phyloP scores from a whole-genome alignment of 2,113 vertebrate species.

The Emydocephalus ijimae region DNA sequence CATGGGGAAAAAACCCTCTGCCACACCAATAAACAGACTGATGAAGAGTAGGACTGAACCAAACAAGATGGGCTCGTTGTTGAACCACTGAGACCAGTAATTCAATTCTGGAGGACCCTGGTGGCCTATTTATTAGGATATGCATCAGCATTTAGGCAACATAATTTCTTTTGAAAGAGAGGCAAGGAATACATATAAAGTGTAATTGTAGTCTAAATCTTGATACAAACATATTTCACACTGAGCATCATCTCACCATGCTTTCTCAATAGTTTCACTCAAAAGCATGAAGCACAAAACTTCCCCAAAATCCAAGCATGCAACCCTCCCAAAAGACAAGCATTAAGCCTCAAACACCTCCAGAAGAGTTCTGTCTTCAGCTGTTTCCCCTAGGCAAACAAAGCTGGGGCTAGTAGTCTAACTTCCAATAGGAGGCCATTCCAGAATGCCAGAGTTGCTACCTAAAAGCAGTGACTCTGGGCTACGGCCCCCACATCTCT shows the following conservation, averaged over 20 bases:
- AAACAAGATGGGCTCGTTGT: neutral
- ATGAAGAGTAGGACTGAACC: neutral
- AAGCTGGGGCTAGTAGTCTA: neutral
- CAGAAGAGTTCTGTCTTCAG: neutral
- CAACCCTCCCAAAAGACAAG: neutral
- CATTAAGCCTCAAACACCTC: neutral
- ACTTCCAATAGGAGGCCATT: neutral
- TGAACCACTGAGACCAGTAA: neutral
- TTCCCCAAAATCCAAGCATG: neutral
- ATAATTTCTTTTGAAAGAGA: neutral
- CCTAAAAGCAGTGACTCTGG: neutral
- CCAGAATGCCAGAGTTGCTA: neutral
- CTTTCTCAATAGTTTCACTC: neutral
- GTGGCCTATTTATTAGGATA: neutral
- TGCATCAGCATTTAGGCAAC: neutral
- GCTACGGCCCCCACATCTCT: neutral
- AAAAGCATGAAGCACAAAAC: neutral
- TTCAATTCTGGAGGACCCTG: neutral
- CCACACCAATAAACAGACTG: neutral
- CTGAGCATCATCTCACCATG: neutral
- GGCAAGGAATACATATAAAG: neutral
- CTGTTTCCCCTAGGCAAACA: neutral
- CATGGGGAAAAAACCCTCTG: neutral
- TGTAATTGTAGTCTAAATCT: neutral
- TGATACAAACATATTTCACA: neutral